Conservation (phyloP, 1,140 invertebrate genomes). For the Megalopta genalis region DNA sequence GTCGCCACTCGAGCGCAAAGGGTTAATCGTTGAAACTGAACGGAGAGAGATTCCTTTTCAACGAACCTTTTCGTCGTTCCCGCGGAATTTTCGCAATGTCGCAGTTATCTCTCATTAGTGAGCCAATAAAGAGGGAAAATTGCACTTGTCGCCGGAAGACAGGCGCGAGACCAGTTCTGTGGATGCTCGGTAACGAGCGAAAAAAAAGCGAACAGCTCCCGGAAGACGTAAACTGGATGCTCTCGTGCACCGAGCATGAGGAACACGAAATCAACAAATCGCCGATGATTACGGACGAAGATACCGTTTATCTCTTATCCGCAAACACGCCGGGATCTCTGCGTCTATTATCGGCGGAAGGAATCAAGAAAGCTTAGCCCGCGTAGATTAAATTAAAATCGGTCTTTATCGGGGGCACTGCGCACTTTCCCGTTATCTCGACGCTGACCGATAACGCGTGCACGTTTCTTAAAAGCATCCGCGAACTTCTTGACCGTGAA, state of each 20-base stretch:
- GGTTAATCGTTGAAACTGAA: too few species aligned
- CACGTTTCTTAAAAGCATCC: background rate
- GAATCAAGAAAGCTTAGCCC: slow-evolving; percentile 36
- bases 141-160: too few species aligned
- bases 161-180: too few species aligned
- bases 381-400: slow-evolving; percentile 60
- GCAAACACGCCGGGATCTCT: slow-evolving; percentile 39
- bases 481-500: slow-evolving; percentile 4
- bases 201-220: background rate
- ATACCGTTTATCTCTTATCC: slow-evolving; percentile 48
- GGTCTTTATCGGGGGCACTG: slow-evolving; percentile 61
- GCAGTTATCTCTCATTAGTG: too few species aligned
- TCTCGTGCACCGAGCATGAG: background rate
- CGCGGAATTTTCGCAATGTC: too few species aligned
- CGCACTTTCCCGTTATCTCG: slow-evolving; percentile 50
- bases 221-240: background rate
- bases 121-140: too few species aligned
- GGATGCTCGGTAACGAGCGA: too few species aligned
- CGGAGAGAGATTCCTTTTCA: too few species aligned
- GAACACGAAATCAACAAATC: slow-evolving; percentile 32
- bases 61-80: too few species aligned
- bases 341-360: slow-evolving; percentile 14
- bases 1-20: too few species aligned
- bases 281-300: slow-evolving; percentile 3
- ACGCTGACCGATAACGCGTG: slow-evolving; percentile 18